Evolutionary conservation across 2,797 vertebrate species (phyloP).

Genomic region (Pangasius sanitwongsei): DNA sequence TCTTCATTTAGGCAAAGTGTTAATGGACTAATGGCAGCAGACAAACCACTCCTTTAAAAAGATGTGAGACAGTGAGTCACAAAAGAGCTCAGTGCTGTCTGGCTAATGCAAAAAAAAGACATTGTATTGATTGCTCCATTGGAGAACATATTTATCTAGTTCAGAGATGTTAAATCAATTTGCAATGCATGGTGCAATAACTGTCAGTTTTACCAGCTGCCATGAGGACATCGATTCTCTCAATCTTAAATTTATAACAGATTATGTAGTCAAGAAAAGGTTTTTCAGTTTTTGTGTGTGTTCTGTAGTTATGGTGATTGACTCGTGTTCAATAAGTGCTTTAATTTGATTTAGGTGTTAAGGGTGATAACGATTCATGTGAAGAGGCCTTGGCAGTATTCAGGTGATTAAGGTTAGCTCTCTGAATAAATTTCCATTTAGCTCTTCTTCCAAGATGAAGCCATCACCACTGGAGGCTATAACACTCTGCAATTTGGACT

Average conservation of each 20-base stretch:
- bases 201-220: constrained; percentile 8
- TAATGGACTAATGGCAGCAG: constrained; percentile 21
- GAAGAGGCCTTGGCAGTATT: constrained; percentile 54
- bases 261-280: not conserved
- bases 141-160: constrained; percentile 8
- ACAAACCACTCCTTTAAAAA: constrained; percentile 38
- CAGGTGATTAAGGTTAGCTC: constrained; percentile 65
- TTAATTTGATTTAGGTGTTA: constrained; percentile 54
- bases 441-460: constrained; percentile 4
- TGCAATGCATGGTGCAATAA: constrained; percentile 7
- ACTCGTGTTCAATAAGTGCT: constrained; percentile 52
- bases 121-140: constrained; percentile 17
- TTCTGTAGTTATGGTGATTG: constrained; percentile 34
- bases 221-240: not conserved
- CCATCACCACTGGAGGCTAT: not conserved
- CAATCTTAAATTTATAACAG: not conserved
- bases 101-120: not conserved
- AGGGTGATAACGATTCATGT: constrained; percentile 64
- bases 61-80: not conserved
- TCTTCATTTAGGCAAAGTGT: constrained; percentile 18
- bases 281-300: not conserved
- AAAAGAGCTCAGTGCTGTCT: constrained; percentile 12
- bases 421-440: constrained; percentile 20
- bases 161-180: constrained; percentile 1
- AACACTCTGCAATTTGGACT: not conserved